Conservation (phyloP, 1,140 invertebrate genomes). For the Caerostris extrusa region DNA sequence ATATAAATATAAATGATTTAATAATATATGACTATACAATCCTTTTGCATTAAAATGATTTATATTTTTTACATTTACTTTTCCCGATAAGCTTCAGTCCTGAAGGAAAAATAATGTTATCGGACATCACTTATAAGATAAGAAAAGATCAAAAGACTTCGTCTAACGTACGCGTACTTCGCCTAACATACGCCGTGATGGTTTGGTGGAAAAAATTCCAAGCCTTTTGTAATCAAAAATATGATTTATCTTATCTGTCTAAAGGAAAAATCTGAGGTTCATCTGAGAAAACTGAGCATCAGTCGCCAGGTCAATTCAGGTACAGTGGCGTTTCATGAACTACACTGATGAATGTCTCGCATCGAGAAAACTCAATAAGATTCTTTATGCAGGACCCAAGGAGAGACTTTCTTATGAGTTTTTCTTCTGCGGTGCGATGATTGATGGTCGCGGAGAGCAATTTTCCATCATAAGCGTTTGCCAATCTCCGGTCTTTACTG, state of each 20-base stretch:
- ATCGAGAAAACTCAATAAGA: slow-evolving; percentile 17
- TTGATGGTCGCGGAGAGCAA: slow-evolving; percentile 23
- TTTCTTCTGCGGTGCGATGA: slow-evolving; percentile 19
- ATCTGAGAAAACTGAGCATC: background rate
- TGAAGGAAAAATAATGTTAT: too few relatives aligned
- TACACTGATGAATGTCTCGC: slow-evolving; percentile 20
- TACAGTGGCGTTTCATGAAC: background rate
- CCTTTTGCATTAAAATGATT: too few relatives aligned
- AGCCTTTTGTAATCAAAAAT: background rate
- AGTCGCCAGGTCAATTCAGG: slow-evolving; percentile 4
- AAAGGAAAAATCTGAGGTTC: background rate
- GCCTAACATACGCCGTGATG: too few relatives aligned
- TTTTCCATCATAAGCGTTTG: slow-evolving; percentile 37
- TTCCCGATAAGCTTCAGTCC: too few relatives aligned
- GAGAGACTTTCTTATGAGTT: background rate
- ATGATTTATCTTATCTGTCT: background rate
- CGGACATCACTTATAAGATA: too few relatives aligned
- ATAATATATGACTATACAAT: too few relatives aligned
- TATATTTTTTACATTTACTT: too few relatives aligned
- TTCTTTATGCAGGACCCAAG: slow-evolving; percentile 15
- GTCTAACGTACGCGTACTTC: too few relatives aligned
- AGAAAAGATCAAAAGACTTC: too few relatives aligned
- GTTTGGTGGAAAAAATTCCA: too few relatives aligned
- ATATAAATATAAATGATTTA: too few relatives aligned
- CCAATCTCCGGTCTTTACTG: slow-evolving; percentile 52